Evolutionary conservation across 2,113 vertebrate species (phyloP).

Genomic region (Carassius auratus): DNA sequence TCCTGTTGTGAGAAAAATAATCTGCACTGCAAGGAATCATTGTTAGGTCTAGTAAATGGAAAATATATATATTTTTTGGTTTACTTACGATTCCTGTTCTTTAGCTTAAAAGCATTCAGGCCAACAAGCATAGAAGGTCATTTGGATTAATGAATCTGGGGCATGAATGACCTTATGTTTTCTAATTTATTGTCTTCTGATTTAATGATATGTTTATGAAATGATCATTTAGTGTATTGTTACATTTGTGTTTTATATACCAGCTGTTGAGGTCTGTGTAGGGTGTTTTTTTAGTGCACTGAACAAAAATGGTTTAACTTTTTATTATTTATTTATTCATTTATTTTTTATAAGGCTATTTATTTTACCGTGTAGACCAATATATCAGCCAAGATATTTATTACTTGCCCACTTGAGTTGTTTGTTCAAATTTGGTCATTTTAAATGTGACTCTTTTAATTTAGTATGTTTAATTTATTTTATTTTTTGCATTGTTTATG

Average conservation of each 20-base stretch:
- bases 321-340: too few relatives aligned
- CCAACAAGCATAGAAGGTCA: neutral
- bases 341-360: too few relatives aligned
- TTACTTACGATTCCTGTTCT: neutral
- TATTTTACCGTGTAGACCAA: too few relatives aligned
- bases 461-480: too few relatives aligned
- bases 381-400: too few relatives aligned
- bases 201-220: neutral
- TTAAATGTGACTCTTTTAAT: too few relatives aligned
- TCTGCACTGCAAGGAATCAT: neutral
- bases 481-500: too few relatives aligned
- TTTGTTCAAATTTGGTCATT: too few relatives aligned
- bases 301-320: too few relatives aligned
- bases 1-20: constrained; percentile 44
- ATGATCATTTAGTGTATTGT: neutral
- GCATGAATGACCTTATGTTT: neutral
- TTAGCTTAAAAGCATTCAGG: neutral
- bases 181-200: neutral
- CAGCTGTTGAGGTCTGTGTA: neutral
- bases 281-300: neutral
- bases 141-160: neutral
- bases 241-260: neutral
- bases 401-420: too few relatives aligned
- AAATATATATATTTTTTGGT: neutral
- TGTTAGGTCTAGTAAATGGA: neutral